Evolutionary conservation across 2,888 invertebrate species (phyloP), one percentile per base, ranked within the genome.

Genomic region (Stenodera caucasica): DNA sequence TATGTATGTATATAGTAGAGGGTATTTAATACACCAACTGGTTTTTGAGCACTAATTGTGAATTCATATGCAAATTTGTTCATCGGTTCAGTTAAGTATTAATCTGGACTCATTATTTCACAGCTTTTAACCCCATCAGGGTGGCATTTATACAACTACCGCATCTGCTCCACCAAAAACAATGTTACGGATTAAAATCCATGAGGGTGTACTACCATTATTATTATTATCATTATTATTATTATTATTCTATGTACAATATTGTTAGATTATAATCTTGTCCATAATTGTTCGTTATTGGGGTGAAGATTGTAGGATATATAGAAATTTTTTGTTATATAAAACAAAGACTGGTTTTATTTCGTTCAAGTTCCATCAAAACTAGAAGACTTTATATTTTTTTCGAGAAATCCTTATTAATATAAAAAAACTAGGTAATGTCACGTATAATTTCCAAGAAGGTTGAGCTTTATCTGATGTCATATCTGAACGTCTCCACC

Each of bases 11-110:
- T n/a, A 37, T 23, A 37, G 55, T 32, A 35, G 30, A 53, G 61
- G 63, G 66, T 65, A 66, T 58, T 65, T 68, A 70, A 72, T 70
- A 69, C 69, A 45, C 18, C 32, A 75, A 74, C 74, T 75, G 78
- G 76, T 75, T 77, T 40, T 45, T 21, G 9, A 45, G 77, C 72
- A 71, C 77, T 80, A 80, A 80, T 80, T 80, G 79, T 80, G 76
- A 77, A 80, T 80, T 80, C 77, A 80, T 78, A 80, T 80, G 80
- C 77, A 80, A 80, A 80, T 80, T 71, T 73, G 77, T 70, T 75
- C 77, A 78, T 77, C 76, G 76, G 75, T 68, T 75, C 71, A 77
- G 76, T 75, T 77, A 77, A 77, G 77, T 77, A 77, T 75, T 80
- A 80, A 79, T 79, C 78, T 77, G 76, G 72, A 76, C 75, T 77